Evolutionary conservation across 2,113 vertebrate genomes (phyloP).

Genomic region (Sturnus vulgaris): DNA sequence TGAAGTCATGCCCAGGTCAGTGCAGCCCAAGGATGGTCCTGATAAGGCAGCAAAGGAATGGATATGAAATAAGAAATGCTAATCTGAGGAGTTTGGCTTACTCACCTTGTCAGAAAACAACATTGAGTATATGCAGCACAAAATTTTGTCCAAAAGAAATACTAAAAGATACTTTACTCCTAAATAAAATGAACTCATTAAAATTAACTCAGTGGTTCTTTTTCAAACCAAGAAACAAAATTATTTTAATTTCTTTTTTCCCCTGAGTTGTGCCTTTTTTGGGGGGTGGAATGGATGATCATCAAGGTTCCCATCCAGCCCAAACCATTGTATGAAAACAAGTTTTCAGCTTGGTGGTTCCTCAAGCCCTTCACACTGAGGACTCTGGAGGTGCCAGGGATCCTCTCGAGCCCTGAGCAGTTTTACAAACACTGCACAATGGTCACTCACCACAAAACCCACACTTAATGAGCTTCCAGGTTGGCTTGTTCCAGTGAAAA

Average conservation of each 20-base stretch:
- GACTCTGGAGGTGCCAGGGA: not conserved
- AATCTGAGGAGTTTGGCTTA: not conserved
- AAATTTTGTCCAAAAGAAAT: not conserved
- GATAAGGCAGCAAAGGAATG: not conserved
- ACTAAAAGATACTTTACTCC: not conserved
- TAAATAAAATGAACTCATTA: not conserved
- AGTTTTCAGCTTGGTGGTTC: not conserved
- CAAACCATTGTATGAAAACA: not conserved
- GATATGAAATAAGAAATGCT: not conserved
- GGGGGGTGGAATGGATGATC: not conserved
- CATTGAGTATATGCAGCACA: rapidly evolving
- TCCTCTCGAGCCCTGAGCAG: not conserved
- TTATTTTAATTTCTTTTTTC: not conserved
- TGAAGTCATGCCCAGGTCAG: not conserved
- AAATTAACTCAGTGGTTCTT: not conserved
- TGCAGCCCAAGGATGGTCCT: not conserved
- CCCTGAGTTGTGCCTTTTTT: not conserved
- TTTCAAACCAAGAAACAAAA: not conserved
- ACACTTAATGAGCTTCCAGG: not conserved
- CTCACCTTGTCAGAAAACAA: not conserved
- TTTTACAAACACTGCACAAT: not conserved
- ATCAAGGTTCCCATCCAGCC: not conserved
- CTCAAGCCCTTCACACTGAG: not conserved
- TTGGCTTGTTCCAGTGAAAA: not conserved
- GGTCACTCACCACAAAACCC: not conserved